phyloP scores from a whole-genome alignment of 2,113 vertebrate genomes.

The Montifringilla adamsi region DNA sequence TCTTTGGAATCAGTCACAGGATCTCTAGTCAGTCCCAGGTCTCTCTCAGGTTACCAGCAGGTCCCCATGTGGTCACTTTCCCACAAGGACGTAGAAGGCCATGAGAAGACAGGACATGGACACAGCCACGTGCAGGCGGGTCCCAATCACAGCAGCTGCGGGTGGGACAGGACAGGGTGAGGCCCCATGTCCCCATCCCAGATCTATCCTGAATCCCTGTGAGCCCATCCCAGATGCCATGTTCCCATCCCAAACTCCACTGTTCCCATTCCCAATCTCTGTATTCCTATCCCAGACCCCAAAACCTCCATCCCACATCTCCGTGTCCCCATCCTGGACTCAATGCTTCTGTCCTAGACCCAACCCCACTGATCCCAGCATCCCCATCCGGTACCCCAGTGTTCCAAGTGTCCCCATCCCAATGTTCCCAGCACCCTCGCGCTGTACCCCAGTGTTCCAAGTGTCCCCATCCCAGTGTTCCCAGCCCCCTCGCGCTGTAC shows the following conservation, averaged over 20 bases:
- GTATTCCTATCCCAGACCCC: not conserved
- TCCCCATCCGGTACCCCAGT: not conserved
- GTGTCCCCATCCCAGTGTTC: too few species aligned
- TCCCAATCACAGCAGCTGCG: constrained; percentile 89
- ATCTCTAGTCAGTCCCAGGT: not conserved
- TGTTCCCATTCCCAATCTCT: too few species aligned
- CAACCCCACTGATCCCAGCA: not conserved
- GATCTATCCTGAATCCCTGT: not conserved
- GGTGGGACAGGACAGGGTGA: not conserved
- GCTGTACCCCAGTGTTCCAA: too few species aligned
- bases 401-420: not conserved
- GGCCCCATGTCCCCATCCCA: not conserved
- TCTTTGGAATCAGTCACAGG: not conserved
- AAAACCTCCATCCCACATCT: not conserved
- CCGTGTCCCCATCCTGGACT: not conserved
- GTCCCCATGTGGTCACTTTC: constrained; percentile 77
- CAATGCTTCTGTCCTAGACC: not conserved
- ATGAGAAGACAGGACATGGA: constrained; percentile 84
- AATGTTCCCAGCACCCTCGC: not conserved
- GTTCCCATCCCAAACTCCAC: not conserved
- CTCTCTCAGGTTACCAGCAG: not conserved
- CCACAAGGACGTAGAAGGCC: constrained; percentile 88
- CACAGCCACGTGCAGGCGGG: constrained; percentile 86
- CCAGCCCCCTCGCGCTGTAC: not conserved
- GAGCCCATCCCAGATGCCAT: not conserved